Evolutionary conservation across 1,140 invertebrate genomes (phyloP), one percentile per base, ranked within the genome.

Genomic region (Zaprionus inermis): DNA sequence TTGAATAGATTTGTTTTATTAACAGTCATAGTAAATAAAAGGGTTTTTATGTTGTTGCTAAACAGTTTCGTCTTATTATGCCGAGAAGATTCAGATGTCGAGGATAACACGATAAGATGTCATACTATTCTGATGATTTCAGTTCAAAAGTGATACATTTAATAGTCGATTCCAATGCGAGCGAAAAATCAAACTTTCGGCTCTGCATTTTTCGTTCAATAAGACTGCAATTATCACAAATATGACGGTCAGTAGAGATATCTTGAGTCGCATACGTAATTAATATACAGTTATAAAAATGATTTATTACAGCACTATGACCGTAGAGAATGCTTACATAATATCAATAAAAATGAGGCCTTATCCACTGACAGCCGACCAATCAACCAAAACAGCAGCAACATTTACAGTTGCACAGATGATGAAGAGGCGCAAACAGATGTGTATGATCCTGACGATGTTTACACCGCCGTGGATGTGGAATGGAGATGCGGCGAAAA

Each of bases 331-430:
- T 34, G 93, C 71, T 90, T 84, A 66, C 92, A 92, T 66, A 92
- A 92, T 73, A 24, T 59, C n/a, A 92, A 92, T 57, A 94, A 95
- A 89, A 95, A 95, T 78, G 97, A 98, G 93, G 97, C 97, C 76
- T 94, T 98, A 70, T 98, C 96, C 91, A 98, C 98, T 12, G 98
- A 98, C 93, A 98, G 97, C 93, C 94, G 97, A 93, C 97, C 97
- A 78, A 94, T 94, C 82, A 75, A 67, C 18, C 44, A 49, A 18
- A 49, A 18, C 14, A 78, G 34, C 38, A 93, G 94, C 77, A 94
- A 94, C 90, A 95, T 94, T 64, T 78, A 89, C 93, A 92, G 92
- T 92, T 78, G 57, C 32, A 68, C 58, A 28, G 74, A 78, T 22
- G 46, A 72, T 22, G 56, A 18, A 6, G 38, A 44, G 0, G 38